These are phyloP conservation scores for Emydocephalus ijimae DNA, from an alignment of 2,113 vertebrate genomes.

Conservation along the genomic window DNA sequence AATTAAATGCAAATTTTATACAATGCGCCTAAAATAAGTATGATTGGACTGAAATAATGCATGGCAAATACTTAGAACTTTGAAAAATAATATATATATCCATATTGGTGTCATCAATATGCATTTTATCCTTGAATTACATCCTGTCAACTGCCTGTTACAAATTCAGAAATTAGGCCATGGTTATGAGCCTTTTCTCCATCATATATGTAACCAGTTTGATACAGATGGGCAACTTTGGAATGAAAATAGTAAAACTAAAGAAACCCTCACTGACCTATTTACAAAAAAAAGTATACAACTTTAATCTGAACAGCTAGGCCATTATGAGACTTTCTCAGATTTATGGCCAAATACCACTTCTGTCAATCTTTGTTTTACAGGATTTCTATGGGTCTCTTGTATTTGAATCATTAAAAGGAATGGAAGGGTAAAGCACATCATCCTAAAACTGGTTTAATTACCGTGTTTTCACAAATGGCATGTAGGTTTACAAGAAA, in stretches of 20 bases:
- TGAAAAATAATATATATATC: not conserved
- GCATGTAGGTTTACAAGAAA: conserved; percentile 33
- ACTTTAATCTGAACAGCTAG: not conserved
- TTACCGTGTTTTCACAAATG: conserved; percentile 27
- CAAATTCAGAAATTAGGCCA: not conserved
- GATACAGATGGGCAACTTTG: not conserved
- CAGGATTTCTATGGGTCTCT: not conserved
- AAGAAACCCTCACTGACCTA: not conserved
- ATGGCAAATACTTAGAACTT: not conserved
- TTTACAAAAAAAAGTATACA: not conserved
- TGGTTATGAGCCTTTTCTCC: not conserved
- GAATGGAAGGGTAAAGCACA: not conserved
- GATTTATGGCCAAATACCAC: not conserved
- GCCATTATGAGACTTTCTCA: not conserved
- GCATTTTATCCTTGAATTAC: not conserved
- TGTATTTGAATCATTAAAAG: not conserved
- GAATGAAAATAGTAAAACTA: conserved; percentile 22
- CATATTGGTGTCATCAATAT: not conserved
- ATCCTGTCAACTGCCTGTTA: not conserved
- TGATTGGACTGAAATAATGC: not conserved
- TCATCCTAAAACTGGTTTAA: conserved; percentile 7
- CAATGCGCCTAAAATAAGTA: not conserved
- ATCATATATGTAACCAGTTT: not conserved
- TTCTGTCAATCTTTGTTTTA: not conserved
- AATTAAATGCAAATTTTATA: not conserved